Percentiles rank a stretch among this genome's conserved stretches.
phyloP scores from a whole-genome alignment of 2,888 invertebrate genomes.

The Heliothis peltigera region DNA sequence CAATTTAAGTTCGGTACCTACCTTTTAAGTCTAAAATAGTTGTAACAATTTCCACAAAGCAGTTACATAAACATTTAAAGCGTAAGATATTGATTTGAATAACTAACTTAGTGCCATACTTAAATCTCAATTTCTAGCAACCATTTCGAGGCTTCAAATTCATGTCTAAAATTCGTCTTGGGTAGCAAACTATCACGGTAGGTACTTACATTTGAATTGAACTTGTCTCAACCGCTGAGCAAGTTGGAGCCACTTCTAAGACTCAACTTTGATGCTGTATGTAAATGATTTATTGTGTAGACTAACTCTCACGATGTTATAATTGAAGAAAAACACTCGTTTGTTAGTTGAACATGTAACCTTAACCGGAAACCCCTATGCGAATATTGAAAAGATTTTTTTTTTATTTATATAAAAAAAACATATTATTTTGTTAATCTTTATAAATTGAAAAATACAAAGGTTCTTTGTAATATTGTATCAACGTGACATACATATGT shows the following conservation, averaged over 20 bases:
- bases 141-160: constrained; percentile 20
- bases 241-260: constrained; percentile 44
- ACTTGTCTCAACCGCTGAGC: constrained; percentile 17
- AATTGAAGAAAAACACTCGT: constrained; percentile 48
- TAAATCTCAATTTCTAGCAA: constrained; percentile 15
- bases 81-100: constrained; percentile 20
- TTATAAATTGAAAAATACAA: no score
- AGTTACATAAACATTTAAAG: background rate
- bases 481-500: no score
- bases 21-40: background rate
- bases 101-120: constrained; percentile 1
- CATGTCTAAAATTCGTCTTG: constrained; percentile 33
- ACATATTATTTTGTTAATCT: no score
- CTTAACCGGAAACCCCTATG: no score
- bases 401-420: no score
- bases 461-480: no score
- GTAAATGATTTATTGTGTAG: constrained; percentile 54
- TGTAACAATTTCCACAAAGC: background rate
- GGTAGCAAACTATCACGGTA: constrained; percentile 27
- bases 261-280: constrained; percentile 39
- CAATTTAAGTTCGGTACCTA: background rate
- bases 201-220: constrained; percentile 34
- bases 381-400: no score
- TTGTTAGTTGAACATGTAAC: constrained; percentile 34
- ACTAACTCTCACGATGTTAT: constrained; percentile 33